Base-by-base conservation (phyloP, 2,797 vertebrate species). In the Tauraco hartlaubi region DNA sequence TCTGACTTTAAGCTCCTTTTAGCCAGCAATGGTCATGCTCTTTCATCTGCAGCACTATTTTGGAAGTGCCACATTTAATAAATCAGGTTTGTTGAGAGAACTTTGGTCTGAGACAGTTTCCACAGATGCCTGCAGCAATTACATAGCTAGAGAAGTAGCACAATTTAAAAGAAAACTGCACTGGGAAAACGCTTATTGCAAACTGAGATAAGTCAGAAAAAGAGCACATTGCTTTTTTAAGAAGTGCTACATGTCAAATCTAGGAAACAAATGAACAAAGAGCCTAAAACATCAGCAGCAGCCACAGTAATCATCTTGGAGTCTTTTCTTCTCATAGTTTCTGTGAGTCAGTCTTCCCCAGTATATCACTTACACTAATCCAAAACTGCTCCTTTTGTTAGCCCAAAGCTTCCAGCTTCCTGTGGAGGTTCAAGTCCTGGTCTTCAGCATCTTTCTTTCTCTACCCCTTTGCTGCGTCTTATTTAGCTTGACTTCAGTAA, bases 21-120 rank as follows among this genome's bases (percentile, higher is more conserved):
- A 96, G 94, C 91, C 93, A 96, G 86, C 75, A 95, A 44, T 2
- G 77, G 90, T 94, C 90, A 94, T 25, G 88, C 75, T 91, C 76
- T 81, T 93, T 94, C 86, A 93, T 82, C 83, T 87, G 86, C 71
- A 89, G 85, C 48, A 67, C 91, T 94, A 74, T 90, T 96, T 80
- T 92, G 84, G 85, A 96, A 91, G 90, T 85, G 83, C 61, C 91
- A 92, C 91, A 81, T 93, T 90, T 78, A 96, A 94, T 94, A 96
- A 82, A 96, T 94, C 87, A 91, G 48, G 69, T 94, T 85, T 0
- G 35, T 69, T 91, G 92, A 95, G 90, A 95, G 91, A 95, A 94
- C 76, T 92, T 88, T 80, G 73, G 87, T 94, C 85, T 63, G 86
- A 95, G 64, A 78, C 20, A 66, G 79, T 94, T 95, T 96, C 88